Base-by-base conservation (phyloP, 1,140 invertebrate genomes). In the Drosophila nebulosa region DNA sequence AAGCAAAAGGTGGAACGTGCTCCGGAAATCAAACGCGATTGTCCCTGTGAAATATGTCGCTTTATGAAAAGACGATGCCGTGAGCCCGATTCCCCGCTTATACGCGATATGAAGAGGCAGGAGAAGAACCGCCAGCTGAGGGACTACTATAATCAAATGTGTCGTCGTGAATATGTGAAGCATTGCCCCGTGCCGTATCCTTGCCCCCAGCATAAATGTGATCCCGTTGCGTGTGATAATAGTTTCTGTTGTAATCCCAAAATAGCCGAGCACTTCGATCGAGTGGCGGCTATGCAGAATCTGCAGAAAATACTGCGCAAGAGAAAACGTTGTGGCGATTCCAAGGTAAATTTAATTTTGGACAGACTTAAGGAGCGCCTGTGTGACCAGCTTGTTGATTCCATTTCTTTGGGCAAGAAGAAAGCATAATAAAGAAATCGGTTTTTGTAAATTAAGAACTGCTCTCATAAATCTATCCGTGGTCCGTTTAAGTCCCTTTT, bases 41-140 rank as follows among this genome's bases (percentile, higher is more conserved):
- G 77, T 18, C 80, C 81, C 0, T 85, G 80, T 42, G 50, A 57
- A 21, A 60, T 78, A 7, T 83, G 79, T 9, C 24, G 70, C 14
- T 63, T 62, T 3, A 65, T 70, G 67, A 69, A 46, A 1, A 51
- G 55, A 18, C 7, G 53, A 2, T 3, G 36, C 1, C 24, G 32
- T 3, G 63, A 74, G 9, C 1, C 21, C 27, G 74, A 83, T 24
- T 18, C 61, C 0, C 79, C 79, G 0, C 51, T 83, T 21, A 78
- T 83, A 9, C 26, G 39, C 6, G 60, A 83, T 24, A 69, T 83
- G 74, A 77, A 74, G 5, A 36, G 9, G 1, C 56, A 46, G 1
- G 63, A 75, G 1, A 63, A 63, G 9, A 39, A 53, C 12, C 71
- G 66, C 1, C 32, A 69, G 26, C 5, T 58, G 5, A 50, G 61